These are phyloP conservation scores for Melanostoma mellinum DNA, from an alignment of 2,888 invertebrate species.

Conservation along the genomic window DNA sequence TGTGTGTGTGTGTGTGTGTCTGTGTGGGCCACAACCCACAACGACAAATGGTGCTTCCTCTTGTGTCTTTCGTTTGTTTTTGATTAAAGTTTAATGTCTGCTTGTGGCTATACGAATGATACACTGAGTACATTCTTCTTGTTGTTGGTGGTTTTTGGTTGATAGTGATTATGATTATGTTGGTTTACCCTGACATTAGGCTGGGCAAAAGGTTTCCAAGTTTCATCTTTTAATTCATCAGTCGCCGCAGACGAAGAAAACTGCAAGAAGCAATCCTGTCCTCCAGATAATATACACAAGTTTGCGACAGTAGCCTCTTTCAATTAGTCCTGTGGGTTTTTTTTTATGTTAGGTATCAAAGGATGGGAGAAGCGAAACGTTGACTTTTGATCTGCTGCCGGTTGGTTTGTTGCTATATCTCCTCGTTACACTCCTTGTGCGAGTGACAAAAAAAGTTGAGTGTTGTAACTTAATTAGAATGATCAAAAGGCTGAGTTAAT, in stretches of 20 bases:
- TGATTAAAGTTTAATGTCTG: constrained; percentile 67
- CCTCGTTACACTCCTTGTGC: neutral
- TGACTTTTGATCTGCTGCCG: constrained; percentile 47
- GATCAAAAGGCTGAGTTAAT: constrained; percentile 69
- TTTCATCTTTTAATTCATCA: constrained; percentile 40
- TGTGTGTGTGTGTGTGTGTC: constrained; percentile 15
- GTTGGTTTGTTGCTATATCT: neutral
- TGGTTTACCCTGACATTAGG: constrained; percentile 65
- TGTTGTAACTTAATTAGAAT: constrained; percentile 67
- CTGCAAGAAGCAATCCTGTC: constrained; percentile 31
- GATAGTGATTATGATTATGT: constrained; percentile 66
- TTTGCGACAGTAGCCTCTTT: constrained; percentile 63
- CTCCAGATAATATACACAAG: constrained; percentile 7
- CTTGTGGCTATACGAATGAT: constrained; percentile 49
- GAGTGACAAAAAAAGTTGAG: constrained; percentile 54
- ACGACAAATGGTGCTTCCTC: constrained; percentile 57
- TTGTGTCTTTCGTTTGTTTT: constrained; percentile 47
- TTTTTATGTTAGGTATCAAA: neutral
- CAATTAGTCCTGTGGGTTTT: constrained; percentile 65
- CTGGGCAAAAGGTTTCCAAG: constrained; percentile 33
- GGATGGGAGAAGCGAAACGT: constrained; percentile 26
- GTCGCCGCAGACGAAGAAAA: constrained; percentile 34
- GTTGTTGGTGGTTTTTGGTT: constrained; percentile 10
- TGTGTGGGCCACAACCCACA: constrained; percentile 55
- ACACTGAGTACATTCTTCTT: neutral